Evolutionary conservation across 2,113 vertebrate species (phyloP).

Genomic region (Pomatostomus ruficeps): DNA sequence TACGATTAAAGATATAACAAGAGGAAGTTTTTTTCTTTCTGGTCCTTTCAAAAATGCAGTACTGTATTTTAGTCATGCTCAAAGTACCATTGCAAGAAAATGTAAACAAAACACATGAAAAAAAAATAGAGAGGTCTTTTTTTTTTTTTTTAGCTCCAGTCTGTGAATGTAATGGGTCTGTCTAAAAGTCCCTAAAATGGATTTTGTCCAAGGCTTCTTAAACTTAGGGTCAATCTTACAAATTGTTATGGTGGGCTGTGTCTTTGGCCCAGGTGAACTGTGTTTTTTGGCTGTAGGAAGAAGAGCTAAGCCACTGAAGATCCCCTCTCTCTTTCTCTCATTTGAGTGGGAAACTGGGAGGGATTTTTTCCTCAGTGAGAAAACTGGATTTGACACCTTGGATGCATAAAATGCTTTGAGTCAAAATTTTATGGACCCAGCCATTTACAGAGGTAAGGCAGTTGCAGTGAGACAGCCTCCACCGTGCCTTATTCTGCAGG

Average conservation of each 20-base stretch:
- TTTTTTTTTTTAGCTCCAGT: neutral
- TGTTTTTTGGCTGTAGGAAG: neutral
- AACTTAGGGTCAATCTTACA: neutral
- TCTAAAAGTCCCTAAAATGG: neutral
- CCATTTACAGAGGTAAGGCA: neutral
- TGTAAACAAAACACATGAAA: neutral
- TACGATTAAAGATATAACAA: neutral
- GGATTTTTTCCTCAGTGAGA: neutral
- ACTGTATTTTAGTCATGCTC: neutral
- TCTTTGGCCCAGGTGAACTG: neutral
- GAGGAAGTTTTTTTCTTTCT: slow-evolving; percentile 3
- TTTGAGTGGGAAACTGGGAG: neutral
- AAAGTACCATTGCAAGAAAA: neutral
- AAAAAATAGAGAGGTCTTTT: neutral
- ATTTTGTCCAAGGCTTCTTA: neutral
- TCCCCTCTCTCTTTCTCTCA: neutral
- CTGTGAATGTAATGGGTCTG: neutral
- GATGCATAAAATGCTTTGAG: neutral
- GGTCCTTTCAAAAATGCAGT: neutral
- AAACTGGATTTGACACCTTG: neutral
- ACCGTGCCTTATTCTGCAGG: neutral
- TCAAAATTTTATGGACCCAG: neutral
- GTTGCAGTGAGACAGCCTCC: neutral
- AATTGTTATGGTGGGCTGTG: neutral
- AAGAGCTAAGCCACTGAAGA: neutral